Conservation (phyloP, 1,140 invertebrate species). For the Drosophila sturtevanti region DNA sequence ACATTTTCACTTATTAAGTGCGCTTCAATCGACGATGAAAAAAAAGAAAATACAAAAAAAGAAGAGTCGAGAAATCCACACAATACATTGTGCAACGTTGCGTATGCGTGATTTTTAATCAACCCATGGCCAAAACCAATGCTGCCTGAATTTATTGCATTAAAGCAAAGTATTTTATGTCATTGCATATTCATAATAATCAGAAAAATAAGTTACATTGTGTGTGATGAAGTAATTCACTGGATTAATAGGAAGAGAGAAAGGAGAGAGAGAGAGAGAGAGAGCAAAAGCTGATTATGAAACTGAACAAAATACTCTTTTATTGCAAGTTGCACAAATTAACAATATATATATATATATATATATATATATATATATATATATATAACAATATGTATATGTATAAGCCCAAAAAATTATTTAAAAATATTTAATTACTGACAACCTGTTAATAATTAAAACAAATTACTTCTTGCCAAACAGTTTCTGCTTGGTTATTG, state of each 20-base stretch:
- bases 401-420: too few species aligned
- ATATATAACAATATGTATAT: too few species aligned
- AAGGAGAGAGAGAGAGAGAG: background rate
- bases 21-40: slow-evolving; percentile 50
- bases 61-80: slow-evolving; percentile 22
- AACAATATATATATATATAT: background rate
- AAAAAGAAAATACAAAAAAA: slow-evolving; percentile 24
- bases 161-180: slow-evolving; percentile 55
- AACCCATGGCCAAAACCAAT: slow-evolving; percentile 28
- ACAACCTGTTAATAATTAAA: too few species aligned
- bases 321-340: background rate
- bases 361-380: too few species aligned
- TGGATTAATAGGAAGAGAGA: slow-evolving; percentile 30
- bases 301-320: background rate
- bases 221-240: slow-evolving; percentile 37
- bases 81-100: slow-evolving; percentile 48
- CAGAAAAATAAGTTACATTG: slow-evolving; percentile 11
- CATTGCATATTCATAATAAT: slow-evolving; percentile 31
- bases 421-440: too few species aligned
- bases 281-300: background rate
- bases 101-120: slow-evolving; percentile 68
- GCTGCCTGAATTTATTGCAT: slow-evolving; percentile 41
- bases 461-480: too few species aligned
- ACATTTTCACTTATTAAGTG: slow-evolving; percentile 68
- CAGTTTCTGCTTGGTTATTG: too few species aligned